These are phyloP conservation scores for Orthonyx spaldingii DNA, from an alignment of 2,113 vertebrate genomes.

Conservation along the genomic window DNA sequence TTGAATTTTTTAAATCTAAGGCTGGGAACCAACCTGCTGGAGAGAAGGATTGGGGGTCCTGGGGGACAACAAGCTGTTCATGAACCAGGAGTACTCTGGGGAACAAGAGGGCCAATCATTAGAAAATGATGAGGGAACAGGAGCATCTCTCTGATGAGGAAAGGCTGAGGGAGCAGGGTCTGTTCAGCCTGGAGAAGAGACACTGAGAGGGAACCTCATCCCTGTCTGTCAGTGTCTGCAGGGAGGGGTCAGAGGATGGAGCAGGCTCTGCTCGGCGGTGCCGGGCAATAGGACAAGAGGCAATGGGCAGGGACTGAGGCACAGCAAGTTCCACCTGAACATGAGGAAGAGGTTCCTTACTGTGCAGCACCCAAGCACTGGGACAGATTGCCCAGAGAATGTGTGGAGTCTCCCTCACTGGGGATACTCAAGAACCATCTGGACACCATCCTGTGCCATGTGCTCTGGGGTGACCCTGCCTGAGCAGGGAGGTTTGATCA, in stretches of 20 bases:
- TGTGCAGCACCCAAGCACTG: background rate
- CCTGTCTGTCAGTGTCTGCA: background rate
- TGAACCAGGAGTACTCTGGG: background rate
- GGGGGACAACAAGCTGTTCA: background rate
- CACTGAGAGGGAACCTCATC: background rate
- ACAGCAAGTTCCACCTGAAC: background rate
- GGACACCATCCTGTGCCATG: background rate
- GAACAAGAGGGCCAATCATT: background rate
- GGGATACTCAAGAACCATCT: background rate
- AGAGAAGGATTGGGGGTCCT: background rate
- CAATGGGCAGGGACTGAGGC: background rate
- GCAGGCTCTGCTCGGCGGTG: accelerated
- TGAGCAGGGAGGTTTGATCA: background rate
- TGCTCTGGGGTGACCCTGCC: background rate
- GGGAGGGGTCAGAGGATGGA: background rate
- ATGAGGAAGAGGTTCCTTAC: background rate
- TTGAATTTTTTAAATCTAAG: background rate
- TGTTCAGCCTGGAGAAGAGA: background rate
- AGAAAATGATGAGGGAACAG: background rate
- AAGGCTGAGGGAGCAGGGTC: background rate
- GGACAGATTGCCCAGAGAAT: background rate
- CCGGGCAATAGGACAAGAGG: background rate
- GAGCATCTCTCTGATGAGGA: background rate
- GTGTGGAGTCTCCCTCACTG: background rate
- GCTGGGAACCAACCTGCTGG: background rate